A percentile compares a stretch with the other conserved stretches of the same genome.
Evolutionary conservation across 2,113 vertebrate genomes (phyloP).

Genomic region (Orcinus orca): DNA sequence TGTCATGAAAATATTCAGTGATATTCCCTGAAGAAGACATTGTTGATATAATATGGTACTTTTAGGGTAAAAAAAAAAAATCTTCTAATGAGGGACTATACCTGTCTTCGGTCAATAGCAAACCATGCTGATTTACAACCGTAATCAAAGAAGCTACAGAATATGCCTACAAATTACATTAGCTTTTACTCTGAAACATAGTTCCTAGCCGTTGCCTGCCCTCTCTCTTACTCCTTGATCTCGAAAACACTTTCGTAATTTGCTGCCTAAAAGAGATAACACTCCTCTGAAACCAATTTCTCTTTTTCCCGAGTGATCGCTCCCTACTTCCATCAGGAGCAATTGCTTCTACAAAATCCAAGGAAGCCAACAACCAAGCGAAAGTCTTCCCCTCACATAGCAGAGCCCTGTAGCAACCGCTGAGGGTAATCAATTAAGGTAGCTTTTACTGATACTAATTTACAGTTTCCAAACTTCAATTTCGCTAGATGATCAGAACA

Average conservation of each 20-base stretch:
- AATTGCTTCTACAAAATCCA: conserved; percentile 55
- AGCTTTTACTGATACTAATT: conserved; percentile 54
- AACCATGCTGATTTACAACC: conserved; percentile 71
- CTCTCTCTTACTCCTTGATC: conserved; percentile 49
- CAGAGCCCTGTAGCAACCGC: conserved; percentile 30
- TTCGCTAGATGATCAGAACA: conserved; percentile 25
- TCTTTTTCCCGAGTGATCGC: conserved; percentile 42
- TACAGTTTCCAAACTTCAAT: conserved; percentile 60
- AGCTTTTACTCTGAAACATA: conserved; percentile 64
- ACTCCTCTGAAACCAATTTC: conserved; percentile 71
- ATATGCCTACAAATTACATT: conserved; percentile 77
- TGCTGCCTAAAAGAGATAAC: conserved; percentile 57
- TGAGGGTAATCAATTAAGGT: conserved; percentile 53
- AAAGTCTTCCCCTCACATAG: neutral
- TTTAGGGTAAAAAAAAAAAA: conserved; percentile 17
- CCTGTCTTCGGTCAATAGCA: conserved; percentile 69
- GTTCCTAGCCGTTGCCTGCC: conserved; percentile 28
- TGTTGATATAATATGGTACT: conserved; percentile 58
- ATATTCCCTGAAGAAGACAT: neutral
- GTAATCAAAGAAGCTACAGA: conserved; percentile 62
- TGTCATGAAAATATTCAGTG: neutral
- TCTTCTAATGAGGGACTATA: conserved; percentile 58
- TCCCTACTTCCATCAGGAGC: conserved; percentile 40
- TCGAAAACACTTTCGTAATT: conserved; percentile 64
- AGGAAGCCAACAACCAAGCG: conserved; percentile 24